Percentiles rank a stretch among this genome's conserved stretches.
Evolutionary conservation across 2,888 invertebrate genomes (phyloP).

Genomic region (Fragum fragum): DNA sequence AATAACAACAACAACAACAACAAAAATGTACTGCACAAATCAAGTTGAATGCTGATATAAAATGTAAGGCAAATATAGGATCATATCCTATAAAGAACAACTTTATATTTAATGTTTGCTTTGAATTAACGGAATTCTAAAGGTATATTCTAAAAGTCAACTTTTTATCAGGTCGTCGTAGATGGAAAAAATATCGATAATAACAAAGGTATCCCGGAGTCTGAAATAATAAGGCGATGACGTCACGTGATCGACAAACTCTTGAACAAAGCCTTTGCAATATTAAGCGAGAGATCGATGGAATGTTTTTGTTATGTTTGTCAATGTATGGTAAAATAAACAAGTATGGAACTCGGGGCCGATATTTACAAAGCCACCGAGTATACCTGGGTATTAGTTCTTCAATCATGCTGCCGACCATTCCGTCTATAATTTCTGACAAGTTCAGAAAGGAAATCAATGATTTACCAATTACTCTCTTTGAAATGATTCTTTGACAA

Average conservation of each 20-base stretch:
- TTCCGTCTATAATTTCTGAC: background rate
- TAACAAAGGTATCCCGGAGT: slow-evolving; percentile 20
- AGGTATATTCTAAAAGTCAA: background rate
- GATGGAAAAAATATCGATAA: slow-evolving; percentile 9
- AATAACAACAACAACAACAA: too few relatives aligned
- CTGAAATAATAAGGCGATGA: slow-evolving; percentile 13
- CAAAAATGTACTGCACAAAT: too few relatives aligned
- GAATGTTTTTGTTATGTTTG: slow-evolving; percentile 29
- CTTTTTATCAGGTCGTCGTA: background rate
- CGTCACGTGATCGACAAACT: slow-evolving; percentile 22
- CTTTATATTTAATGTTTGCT: background rate
- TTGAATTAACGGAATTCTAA: background rate
- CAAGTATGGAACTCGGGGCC: slow-evolving; percentile 11
- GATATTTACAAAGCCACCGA: slow-evolving; percentile 2
- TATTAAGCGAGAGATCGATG: slow-evolving; percentile 18
- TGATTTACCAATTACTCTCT: background rate
- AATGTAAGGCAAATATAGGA: background rate
- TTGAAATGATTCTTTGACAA: background rate
- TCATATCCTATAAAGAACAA: background rate
- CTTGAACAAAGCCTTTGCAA: slow-evolving; percentile 9
- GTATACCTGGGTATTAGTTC: slow-evolving; percentile 9
- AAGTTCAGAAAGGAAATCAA: background rate
- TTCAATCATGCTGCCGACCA: background rate
- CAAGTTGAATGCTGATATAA: too few relatives aligned
- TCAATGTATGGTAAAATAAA: slow-evolving; percentile 20